phyloP scores from a whole-genome alignment of 2,797 vertebrate species.

The Myripristis murdjan region DNA sequence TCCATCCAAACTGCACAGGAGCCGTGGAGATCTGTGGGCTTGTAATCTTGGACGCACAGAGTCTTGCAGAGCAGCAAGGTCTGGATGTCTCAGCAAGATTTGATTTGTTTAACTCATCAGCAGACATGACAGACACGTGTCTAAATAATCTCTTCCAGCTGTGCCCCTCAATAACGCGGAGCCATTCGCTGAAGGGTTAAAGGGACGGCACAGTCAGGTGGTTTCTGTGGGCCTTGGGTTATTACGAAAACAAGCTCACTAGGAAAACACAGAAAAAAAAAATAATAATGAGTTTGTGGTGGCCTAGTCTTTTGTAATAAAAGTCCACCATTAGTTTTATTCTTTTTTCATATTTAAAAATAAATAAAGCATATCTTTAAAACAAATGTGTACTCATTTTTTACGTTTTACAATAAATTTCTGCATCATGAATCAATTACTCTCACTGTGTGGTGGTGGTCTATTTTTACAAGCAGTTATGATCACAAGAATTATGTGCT shows the following conservation, averaged over 20 bases:
- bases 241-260: slow-evolving; percentile 22
- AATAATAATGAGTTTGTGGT: slow-evolving; percentile 12
- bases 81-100: too few species aligned
- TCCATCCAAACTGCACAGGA: too few species aligned
- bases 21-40: too few species aligned
- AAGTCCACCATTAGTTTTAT: slow-evolving; percentile 32
- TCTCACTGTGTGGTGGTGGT: slow-evolving; percentile 42
- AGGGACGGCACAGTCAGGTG: too few species aligned
- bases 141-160: too few species aligned
- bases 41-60: too few species aligned
- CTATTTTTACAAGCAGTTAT: slow-evolving; percentile 63
- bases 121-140: too few species aligned
- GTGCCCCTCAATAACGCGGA: too few species aligned
- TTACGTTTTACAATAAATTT: slow-evolving; percentile 23
- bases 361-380: slow-evolving; percentile 28
- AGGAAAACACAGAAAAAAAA: neutral
- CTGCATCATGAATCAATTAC: slow-evolving; percentile 43
- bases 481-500: slow-evolving; percentile 53
- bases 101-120: too few species aligned
- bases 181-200: too few species aligned
- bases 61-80: too few species aligned
- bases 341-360: slow-evolving; percentile 14
- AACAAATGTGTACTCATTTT: slow-evolving; percentile 27
- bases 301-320: slow-evolving; percentile 11
- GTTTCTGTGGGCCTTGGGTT: too few species aligned